phyloP scores from a whole-genome alignment of 2,113 vertebrate genomes.

The Piaya cayana region DNA sequence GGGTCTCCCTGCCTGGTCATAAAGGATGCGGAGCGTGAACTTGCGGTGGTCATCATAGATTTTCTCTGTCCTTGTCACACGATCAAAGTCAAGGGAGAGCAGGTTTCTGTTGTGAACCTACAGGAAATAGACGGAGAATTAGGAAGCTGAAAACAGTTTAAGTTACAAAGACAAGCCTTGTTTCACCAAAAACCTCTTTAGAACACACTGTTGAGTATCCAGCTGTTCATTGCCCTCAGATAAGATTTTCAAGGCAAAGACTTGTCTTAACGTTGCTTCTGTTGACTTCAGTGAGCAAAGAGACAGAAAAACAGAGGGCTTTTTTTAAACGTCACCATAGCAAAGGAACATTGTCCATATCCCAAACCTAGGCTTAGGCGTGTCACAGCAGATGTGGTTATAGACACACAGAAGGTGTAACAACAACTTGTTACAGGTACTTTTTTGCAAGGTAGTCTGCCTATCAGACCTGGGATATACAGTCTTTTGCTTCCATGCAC shows the following conservation, averaged over 20 bases:
- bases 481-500: not conserved
- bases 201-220: not conserved
- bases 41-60: conserved; percentile 98
- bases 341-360: not conserved
- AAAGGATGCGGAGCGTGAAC: conserved; percentile 94
- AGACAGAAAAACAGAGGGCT: not conserved
- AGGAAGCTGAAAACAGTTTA: not conserved
- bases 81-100: conserved; percentile 95
- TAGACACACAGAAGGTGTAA: not conserved
- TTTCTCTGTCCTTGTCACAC: conserved; percentile 97
- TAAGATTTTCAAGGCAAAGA: not conserved
- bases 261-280: not conserved
- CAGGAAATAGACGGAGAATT: not conserved
- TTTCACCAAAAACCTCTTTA: not conserved
- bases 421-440: not conserved
- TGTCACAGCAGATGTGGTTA: not conserved
- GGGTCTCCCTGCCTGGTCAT: conserved; percentile 90
- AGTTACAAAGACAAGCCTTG: not conserved
- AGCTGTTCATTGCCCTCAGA: not conserved
- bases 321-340: not conserved
- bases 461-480: not conserved
- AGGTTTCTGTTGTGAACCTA: conserved; percentile 98
- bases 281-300: not conserved
- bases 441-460: not conserved
- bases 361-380: not conserved